Evolutionary conservation across 2,888 invertebrate species (phyloP).

Genomic region (Drosophila robusta): DNA sequence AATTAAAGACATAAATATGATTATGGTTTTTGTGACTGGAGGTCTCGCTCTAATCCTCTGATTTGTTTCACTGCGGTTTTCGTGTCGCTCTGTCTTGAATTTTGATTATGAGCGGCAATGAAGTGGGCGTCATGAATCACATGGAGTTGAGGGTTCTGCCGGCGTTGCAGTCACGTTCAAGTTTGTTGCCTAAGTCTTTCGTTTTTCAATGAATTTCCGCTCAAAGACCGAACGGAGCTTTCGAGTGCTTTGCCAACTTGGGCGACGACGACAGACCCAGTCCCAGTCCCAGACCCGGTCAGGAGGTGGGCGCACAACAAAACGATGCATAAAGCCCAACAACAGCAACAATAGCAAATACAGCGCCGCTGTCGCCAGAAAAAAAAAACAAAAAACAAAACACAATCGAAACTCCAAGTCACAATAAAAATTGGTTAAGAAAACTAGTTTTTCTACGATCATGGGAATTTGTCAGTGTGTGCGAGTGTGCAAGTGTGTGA

Average conservation of each 20-base stretch:
- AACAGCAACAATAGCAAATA: constrained; percentile 34
- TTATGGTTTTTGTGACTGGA: constrained; percentile 12
- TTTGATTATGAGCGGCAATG: constrained; percentile 48
- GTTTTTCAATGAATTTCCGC: constrained; percentile 77
- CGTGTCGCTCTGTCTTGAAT: constrained; percentile 33
- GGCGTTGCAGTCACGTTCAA: constrained; percentile 51
- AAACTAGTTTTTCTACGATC: constrained; percentile 72
- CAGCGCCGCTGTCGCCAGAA: constrained; percentile 41
- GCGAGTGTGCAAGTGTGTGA: constrained; percentile 31
- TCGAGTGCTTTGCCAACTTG: constrained; percentile 27
- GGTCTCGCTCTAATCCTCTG: constrained; percentile 27
- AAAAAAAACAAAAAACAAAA: constrained; percentile 34
- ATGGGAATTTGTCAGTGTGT: constrained; percentile 30
- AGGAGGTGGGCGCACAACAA: constrained; percentile 55
- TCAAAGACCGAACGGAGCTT: constrained; percentile 46
- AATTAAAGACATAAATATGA: constrained; percentile 60
- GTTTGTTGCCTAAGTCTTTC: constrained; percentile 79
- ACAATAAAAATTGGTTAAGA: constrained; percentile 73
- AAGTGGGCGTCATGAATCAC: constrained; percentile 75
- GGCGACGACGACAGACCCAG: constrained; percentile 26
- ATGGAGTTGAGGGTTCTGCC: constrained; percentile 41
- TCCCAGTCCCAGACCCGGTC: constrained; percentile 31
- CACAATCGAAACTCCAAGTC: constrained; percentile 66
- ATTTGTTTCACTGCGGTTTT: constrained; percentile 30
- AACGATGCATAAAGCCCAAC: constrained; percentile 64